A percentile compares a stretch with the other conserved stretches of the same genome.
These are phyloP conservation scores for Symphodus melops DNA, from an alignment of 2,113 vertebrate genomes.

Conservation along the genomic window DNA sequence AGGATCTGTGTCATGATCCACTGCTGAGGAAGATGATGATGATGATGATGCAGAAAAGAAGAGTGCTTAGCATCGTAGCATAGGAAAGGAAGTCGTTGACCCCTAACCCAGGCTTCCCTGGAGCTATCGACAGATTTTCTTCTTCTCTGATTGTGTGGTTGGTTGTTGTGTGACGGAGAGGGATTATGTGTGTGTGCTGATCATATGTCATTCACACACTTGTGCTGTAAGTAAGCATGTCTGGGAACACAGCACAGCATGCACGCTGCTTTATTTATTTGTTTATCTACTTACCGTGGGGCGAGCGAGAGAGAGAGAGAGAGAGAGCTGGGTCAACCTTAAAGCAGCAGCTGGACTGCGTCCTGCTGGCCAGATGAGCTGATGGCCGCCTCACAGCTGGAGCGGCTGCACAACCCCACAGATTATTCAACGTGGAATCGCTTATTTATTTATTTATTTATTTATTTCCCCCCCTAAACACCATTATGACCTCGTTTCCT, in stretches of 20 bases:
- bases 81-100: too few relatives aligned
- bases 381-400: constrained; percentile 63
- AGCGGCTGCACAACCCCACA: constrained; percentile 33
- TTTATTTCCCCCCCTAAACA: too few relatives aligned
- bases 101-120: too few relatives aligned
- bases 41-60: too few relatives aligned
- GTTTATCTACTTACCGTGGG: neutral
- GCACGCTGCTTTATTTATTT: constrained; percentile 5
- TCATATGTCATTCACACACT: constrained; percentile 1
- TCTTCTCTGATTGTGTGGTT: neutral
- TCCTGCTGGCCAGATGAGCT: constrained; percentile 66
- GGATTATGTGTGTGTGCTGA: neutral
- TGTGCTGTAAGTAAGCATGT: neutral
- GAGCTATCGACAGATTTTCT: neutral
- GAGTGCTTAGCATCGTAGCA: too few relatives aligned
- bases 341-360: constrained; percentile 64
- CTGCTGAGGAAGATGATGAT: neutral
- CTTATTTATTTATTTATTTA: too few relatives aligned
- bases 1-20: neutral
- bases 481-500: constrained; percentile 59
- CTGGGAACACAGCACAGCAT: neutral
- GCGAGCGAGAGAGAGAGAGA: neutral
- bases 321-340: constrained; percentile 32
- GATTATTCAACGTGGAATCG: constrained; percentile 60
- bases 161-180: neutral